Conservation (phyloP, 2,888 invertebrate genomes). For the Capitulum mitella region DNA sequence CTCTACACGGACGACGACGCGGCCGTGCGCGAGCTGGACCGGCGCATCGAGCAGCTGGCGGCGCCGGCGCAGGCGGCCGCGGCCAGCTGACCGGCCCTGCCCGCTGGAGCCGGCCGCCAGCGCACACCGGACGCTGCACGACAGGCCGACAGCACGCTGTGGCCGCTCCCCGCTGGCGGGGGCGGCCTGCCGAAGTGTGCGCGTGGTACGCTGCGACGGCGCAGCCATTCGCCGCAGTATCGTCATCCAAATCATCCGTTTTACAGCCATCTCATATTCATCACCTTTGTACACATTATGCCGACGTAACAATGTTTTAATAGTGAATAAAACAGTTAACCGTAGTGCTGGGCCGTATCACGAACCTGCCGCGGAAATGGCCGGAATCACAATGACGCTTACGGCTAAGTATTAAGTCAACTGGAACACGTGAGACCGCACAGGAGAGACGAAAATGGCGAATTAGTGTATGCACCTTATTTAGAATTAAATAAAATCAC, state of each 20-base stretch:
- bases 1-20: constrained; percentile 13
- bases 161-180: too few relatives aligned
- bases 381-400: constrained; percentile 1
- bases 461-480: constrained; percentile 21
- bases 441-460: background rate
- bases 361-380: background rate
- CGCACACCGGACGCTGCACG: too few relatives aligned
- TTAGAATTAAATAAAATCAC: constrained; percentile 23
- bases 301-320: constrained; percentile 22
- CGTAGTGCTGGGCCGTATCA: background rate
- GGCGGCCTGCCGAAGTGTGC: too few relatives aligned
- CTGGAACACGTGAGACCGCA: background rate
- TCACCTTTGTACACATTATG: constrained; percentile 23
- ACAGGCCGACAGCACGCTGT: too few relatives aligned
- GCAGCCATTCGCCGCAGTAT: background rate
- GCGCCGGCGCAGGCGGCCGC: background rate
- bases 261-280: constrained; percentile 20
- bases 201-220: background rate
- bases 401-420: background rate
- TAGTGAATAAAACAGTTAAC: constrained; percentile 14
- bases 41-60: background rate
- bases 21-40: constrained; percentile 18
- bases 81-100: background rate
- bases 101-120: too few relatives aligned
- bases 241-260: background rate